Percentiles rank a stretch among this genome's conserved stretches.
These are phyloP conservation scores for Mormyrops boulengeri DNA, from an alignment of 2,797 vertebrate species.

Conservation along the genomic window DNA sequence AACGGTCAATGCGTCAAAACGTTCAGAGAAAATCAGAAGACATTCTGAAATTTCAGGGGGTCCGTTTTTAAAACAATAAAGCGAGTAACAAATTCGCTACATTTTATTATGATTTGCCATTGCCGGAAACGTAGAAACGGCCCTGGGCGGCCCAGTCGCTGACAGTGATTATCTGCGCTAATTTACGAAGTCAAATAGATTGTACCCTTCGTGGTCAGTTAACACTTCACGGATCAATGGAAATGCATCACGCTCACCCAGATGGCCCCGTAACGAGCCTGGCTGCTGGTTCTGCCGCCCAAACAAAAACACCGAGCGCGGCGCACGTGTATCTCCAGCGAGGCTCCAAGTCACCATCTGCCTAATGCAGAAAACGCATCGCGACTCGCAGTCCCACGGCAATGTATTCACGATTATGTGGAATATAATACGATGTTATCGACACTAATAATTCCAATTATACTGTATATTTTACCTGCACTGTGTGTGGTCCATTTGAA, in stretches of 20 bases:
- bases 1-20: background rate
- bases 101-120: background rate
- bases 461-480: background rate
- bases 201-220: conserved; percentile 22
- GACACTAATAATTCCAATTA: background rate
- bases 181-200: conserved; percentile 35
- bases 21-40: background rate
- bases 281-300: conserved; percentile 38
- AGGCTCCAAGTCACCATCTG: background rate
- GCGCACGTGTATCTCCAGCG: conserved; percentile 27
- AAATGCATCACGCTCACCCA: conserved; percentile 43
- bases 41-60: background rate
- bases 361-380: background rate
- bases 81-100: background rate
- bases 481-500: background rate
- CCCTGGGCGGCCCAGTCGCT: conserved; percentile 33
- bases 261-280: conserved; percentile 51
- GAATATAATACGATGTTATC: background rate
- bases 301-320: conserved; percentile 17
- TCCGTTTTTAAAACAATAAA: background rate
- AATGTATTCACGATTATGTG: background rate
- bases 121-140: background rate
- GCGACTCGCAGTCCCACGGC: background rate
- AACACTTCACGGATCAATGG: conserved; percentile 46
- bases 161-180: conserved; percentile 46